Base-by-base conservation (phyloP, 2,888 invertebrate genomes). In the Linyphia triangularis region DNA sequence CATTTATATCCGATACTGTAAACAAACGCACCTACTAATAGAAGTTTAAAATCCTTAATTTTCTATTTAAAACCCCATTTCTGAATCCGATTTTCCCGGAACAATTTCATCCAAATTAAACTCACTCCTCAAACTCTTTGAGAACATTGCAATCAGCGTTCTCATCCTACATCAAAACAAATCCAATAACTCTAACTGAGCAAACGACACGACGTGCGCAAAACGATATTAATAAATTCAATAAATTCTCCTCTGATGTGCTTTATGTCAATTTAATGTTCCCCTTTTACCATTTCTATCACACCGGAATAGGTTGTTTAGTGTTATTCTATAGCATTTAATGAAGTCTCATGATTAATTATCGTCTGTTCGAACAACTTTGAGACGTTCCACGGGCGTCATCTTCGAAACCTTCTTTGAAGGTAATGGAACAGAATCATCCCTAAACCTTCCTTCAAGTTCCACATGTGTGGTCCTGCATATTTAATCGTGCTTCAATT, bases 381-480 rank as follows among this genome's bases (percentile, higher is more conserved):
- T 85, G 19, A 63, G 57, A 75, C 67, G 51, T 67, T 81, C 16
- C 61, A 37, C n/a, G 40, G 65, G 75, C 83, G 37, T 40, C 30
- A 30, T 28, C 65, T 78, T 24, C 63, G 33, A 22, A 37, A 24
- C 57, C 51, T 51, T 51, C 9, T 9, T 16, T 9, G 40, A 40
- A 13, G 16, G 51, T 84, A 65, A 83, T 83, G 83, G 83, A 43
- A 63, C 51, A 63, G 65, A 79, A 70, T 63, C 79, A 28, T 63
- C 81, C 40, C 6, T 59, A n/a, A 51, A 51, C 51, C 33, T 33
- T 33, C 33, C 33, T 9, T 9, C 33, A 33, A 51, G 51, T 19
- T 85, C 78, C 59, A 73, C 81, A 75, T 81, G 81, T 81, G 86
- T 86, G 86, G 86, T 81, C 86, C 73, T 75, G 86, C 81, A 86